Evolutionary conservation across 1,140 invertebrate genomes (phyloP), one percentile per base, ranked within the genome.

Genomic region (Chelonus insularis): DNA sequence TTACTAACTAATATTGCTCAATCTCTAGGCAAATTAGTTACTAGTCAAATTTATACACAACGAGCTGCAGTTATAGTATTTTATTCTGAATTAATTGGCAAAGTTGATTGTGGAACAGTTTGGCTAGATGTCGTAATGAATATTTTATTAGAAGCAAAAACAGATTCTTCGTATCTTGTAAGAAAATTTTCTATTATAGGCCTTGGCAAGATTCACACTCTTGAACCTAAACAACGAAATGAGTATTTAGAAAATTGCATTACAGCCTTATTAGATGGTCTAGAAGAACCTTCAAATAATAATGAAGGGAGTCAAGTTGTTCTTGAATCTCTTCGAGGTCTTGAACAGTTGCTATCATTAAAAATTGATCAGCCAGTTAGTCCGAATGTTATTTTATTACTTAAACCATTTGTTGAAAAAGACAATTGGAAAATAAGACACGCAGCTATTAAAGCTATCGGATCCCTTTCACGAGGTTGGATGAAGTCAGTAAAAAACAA

Each of bases 391-490:
- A 65, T 79, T 4, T 47, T 80, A 4, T 68, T 74, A 0, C 65
- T 80, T 21, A 80, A 77, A 50, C 75, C 78, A 1, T 80, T 78
- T 37, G 58, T 79, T 1, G 78, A 79, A 48, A 78, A 78, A 47
- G 74, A 79, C 50, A 73, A 78, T 18, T 72, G 68, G 68, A 72
- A 80, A 60, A 76, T 75, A 65, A 66, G 72, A 52, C 62, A 77
- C 0, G 74, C 75, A 4, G 72, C 78, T 1, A 71, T 79, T 16
- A 65, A 34, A 23, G 76, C 75, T 0, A 59, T 80, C 0, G 69
- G 69, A 0, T 63, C 75, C 0, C 60, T 75, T 20, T 71, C 68
- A 39, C 29, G 48, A 6, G 69, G 69, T 36, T 80, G 77, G 72
- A 63, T 71, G 18, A 73, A 65, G 60, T 73, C 67, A 14, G 6